Evolutionary conservation across 2,888 invertebrate genomes (phyloP).

Genomic region (Macaria notata): DNA sequence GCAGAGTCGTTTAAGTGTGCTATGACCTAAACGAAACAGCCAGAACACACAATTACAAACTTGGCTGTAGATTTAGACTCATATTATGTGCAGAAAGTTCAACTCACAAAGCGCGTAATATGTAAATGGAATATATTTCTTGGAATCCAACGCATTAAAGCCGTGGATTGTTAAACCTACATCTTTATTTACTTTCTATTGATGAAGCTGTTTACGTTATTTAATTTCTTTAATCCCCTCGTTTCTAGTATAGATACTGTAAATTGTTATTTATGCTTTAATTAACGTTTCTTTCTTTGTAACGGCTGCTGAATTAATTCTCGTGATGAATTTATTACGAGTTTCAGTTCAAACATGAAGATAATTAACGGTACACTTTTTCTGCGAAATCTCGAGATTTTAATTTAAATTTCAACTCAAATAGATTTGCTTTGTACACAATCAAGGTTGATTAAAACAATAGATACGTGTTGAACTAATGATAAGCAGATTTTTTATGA

Average conservation of each 20-base stretch:
- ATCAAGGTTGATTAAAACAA: background rate
- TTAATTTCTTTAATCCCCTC: conserved; percentile 8
- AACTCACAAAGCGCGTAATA: no score
- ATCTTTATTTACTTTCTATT: background rate
- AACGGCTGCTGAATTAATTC: conserved; percentile 13
- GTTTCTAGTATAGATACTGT: conserved; percentile 6
- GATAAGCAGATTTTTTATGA: background rate
- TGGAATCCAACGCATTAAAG: no score
- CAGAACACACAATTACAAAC: no score
- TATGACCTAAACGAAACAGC: no score
- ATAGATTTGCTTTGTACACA: background rate
- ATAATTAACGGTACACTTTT: conserved; percentile 6
- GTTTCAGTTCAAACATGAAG: conserved; percentile 7
- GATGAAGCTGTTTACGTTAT: conserved; percentile 1
- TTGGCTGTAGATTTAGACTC: no score
- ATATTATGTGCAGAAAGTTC: no score
- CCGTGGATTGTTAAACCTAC: background rate
- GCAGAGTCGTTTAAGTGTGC: no score
- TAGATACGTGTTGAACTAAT: background rate
- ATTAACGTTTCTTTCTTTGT: conserved; percentile 16
- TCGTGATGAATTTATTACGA: conserved; percentile 18
- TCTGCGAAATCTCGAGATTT: background rate
- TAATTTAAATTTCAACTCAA: background rate
- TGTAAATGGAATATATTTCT: no score
- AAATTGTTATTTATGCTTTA: conserved; percentile 18